Base-by-base conservation (phyloP, 2,797 vertebrate species). In the Pipistrellus kuhlii region DNA sequence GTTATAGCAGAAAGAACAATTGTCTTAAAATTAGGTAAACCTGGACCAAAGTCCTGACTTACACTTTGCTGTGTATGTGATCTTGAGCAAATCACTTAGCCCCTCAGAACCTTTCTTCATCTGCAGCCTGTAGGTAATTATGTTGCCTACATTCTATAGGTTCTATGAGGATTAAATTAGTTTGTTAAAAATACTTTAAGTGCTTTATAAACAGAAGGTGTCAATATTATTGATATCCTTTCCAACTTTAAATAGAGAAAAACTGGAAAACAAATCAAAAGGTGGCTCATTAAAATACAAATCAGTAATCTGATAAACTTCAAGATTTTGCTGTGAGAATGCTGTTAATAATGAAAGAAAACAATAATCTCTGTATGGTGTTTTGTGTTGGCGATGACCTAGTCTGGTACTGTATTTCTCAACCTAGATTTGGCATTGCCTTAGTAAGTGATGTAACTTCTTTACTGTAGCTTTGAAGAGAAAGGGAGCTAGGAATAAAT, bases 261-360 rank as follows among this genome's bases (percentile, higher is more conserved):
- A 81, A 72, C 41, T 82, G 62, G 68, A 85, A 90, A 88, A 68
- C 8, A 7, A 64, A n/a, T 53, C 14, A 86, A 77, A 44, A 69
- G 17, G 46, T 86, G 75, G 48, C 68, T 86, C 12, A 92, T 59
- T 78, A 76, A 86, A 83, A 55, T 77, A 48, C 25, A 91, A 87
- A 87, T 30, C 10, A 76, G 55, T 71, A 85, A 71, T 93, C 51
- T 94, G 53, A 84, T 78, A 59, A 68, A 38, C 21, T 86, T 94
- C 13, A 93, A 76, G 72, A 57, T 55, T 95, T 95, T 94, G 7
- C 44, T 85, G 15, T 93, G 62, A 85, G 84, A 69, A 78, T 93
- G 38, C 30, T 89, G 23, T 84, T 82, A 53, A 53, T 77, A 69
- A 73, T 48, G 82, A 82, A 53, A 32, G 23, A 32, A 66, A 92